Evolutionary conservation across 2,797 vertebrate species (phyloP), one percentile per base, ranked within the genome.

Genomic region (Molossus alvarezi): DNA sequence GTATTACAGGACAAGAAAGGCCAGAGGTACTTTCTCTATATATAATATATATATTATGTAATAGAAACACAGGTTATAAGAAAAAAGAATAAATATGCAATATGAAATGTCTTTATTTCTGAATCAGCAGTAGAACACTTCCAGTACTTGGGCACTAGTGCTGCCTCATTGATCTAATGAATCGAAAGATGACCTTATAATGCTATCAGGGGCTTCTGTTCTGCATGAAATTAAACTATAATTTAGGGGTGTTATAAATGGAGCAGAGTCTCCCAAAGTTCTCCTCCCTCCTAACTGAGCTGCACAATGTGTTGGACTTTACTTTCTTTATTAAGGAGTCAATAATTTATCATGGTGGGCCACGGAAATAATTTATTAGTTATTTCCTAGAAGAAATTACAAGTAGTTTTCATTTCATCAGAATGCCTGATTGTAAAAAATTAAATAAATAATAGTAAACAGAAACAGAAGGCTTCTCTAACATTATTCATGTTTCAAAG

Each of bases 331-430:
- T 72, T 91, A 55, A 33, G 60, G 13, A 89, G 71, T n/a, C 57
- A 53, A 29, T 27, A 72, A 6, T 77, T 92, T 37, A n/a, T 15
- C 64, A 7, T 57, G 11, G 37, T 41, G 4, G 20, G 58, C 17
- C 11, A 53, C 18, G 33, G 25, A 89, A 33, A 88, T 75, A 51
- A 80, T 91, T 79, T 67, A 69, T 71, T 92, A 83, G 79, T 88
- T 77, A 86, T 91, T 91, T 96, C n/a, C 72, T 64, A 81, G 73
- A 6, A 95, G 37, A 93, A 88, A 94, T 67, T 89, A 64, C 2
- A 91, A 89, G n/a, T 55, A 58, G 60, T 65, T 95, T 53, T 86
- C 27, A 64, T 94, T 91, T 89, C 37, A 81, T 79, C 67, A 93
- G 27, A 87, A 75, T 73, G 33, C 65, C 86, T 93, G 37, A 21